Evolutionary conservation across 2,797 vertebrate genomes (phyloP).

Genomic region (Phrynocephalus guinanensis): DNA sequence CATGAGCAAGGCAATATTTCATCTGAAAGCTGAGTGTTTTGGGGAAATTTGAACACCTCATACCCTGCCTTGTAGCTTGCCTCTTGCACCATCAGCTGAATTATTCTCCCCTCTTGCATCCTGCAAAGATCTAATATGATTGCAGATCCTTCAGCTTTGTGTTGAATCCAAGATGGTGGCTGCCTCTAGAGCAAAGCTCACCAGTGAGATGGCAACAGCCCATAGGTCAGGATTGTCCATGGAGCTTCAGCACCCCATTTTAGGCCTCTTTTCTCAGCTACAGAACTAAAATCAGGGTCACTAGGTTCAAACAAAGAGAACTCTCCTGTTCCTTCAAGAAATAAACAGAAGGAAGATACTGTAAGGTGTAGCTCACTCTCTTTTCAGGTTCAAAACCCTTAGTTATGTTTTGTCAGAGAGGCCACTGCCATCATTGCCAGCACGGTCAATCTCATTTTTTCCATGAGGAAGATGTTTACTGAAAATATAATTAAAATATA

Average conservation of each 20-base stretch:
- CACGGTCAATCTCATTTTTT: neutral
- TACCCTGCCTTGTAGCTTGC: neutral
- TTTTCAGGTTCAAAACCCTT: neutral
- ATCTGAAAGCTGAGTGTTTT: slow-evolving; percentile 30
- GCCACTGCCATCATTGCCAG: neutral
- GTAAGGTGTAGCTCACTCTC: neutral
- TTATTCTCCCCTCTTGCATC: neutral
- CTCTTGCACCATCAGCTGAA: slow-evolving; percentile 2
- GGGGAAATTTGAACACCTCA: slow-evolving; percentile 37
- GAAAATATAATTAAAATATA: neutral
- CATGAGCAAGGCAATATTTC: slow-evolving; percentile 15
- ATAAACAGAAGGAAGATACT: neutral
- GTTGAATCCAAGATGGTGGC: neutral
- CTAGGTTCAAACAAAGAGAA: neutral
- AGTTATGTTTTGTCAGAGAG: neutral
- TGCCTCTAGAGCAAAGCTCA: neutral
- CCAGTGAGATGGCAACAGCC: neutral
- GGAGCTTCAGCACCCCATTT: neutral
- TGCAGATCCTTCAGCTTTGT: neutral
- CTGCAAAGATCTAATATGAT: neutral
- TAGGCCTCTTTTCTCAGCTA: neutral
- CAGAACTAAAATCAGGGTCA: neutral
- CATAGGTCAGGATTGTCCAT: neutral
- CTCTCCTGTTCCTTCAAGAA: neutral
- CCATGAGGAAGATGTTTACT: neutral